A percentile compares a stretch with the other conserved stretches of the same genome.
Evolutionary conservation across 2,113 vertebrate genomes (phyloP).

Genomic region (Sula dactylatra): DNA sequence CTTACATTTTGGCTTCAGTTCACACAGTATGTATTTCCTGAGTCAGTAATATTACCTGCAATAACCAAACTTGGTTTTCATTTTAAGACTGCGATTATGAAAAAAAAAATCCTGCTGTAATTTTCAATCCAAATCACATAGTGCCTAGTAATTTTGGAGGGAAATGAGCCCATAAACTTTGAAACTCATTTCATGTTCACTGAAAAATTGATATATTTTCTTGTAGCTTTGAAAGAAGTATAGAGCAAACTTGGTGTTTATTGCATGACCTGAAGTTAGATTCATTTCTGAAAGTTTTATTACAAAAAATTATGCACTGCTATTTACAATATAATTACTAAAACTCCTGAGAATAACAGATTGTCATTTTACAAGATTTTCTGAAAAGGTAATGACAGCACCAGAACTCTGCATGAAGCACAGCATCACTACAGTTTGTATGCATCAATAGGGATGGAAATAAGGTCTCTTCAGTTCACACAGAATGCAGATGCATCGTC

Average conservation of each 20-base stretch:
- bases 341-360: background rate
- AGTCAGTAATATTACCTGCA: background rate
- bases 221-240: background rate
- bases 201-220: background rate
- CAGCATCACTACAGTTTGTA: background rate
- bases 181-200: constrained; percentile 2
- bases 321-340: background rate
- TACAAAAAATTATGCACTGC: background rate
- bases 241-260: background rate
- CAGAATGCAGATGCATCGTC: background rate
- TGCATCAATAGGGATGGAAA: background rate
- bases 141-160: background rate
- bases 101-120: background rate
- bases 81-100: background rate
- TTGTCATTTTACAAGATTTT: background rate
- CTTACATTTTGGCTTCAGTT: background rate
- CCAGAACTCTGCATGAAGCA: background rate
- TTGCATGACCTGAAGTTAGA: background rate
- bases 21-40: background rate
- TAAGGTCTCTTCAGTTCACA: background rate
- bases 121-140: background rate
- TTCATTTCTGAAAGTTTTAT: constrained; percentile 8
- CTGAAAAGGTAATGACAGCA: background rate
- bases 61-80: background rate
- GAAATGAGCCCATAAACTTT: constrained; percentile 9